phyloP scores from a whole-genome alignment of 2,888 invertebrate species.

The Caradrina kadenii region DNA sequence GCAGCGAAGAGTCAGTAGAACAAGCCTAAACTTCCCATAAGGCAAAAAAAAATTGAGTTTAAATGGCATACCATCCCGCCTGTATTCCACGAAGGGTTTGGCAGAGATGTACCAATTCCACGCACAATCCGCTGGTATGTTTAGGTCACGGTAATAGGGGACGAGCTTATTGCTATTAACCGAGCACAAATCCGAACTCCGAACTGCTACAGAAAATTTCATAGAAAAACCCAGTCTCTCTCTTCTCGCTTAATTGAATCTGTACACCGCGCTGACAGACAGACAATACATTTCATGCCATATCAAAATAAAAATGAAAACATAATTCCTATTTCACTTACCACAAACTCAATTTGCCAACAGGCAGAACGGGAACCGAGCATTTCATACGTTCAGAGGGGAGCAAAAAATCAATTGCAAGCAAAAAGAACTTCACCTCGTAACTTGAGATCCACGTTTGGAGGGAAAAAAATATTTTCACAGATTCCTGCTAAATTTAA shows the following conservation, averaged over 20 bases:
- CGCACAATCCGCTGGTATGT: too few relatives aligned
- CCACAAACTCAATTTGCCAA: conserved; percentile 43
- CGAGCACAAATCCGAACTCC: too few relatives aligned
- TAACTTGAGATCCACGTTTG: conserved; percentile 56
- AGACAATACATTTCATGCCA: conserved; percentile 21
- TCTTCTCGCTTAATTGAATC: conserved; percentile 13
- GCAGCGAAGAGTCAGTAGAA: too few relatives aligned
- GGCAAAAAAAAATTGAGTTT: too few relatives aligned
- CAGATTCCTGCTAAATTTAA: conserved; percentile 73
- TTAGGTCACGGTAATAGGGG: too few relatives aligned
- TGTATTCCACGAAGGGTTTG: too few relatives aligned
- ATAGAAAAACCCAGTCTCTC: too few relatives aligned
- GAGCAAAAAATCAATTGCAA: conserved; percentile 51
- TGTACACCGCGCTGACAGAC: conserved; percentile 2
- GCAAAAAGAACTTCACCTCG: conserved; percentile 47
- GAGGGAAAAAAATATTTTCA: conserved; percentile 63
- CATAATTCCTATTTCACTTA: conserved; percentile 29
- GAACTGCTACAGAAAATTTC: too few relatives aligned
- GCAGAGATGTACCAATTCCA: too few relatives aligned
- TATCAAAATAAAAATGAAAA: conserved; percentile 31
- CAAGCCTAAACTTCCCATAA: too few relatives aligned
- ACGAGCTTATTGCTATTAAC: too few relatives aligned
- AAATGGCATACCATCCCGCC: too few relatives aligned
- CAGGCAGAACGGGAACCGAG: conserved; percentile 17
- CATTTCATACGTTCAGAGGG: conserved; percentile 37